Evolutionary conservation across 2,797 vertebrate genomes (phyloP).

Genomic region (Sebastes steindachneri): DNA sequence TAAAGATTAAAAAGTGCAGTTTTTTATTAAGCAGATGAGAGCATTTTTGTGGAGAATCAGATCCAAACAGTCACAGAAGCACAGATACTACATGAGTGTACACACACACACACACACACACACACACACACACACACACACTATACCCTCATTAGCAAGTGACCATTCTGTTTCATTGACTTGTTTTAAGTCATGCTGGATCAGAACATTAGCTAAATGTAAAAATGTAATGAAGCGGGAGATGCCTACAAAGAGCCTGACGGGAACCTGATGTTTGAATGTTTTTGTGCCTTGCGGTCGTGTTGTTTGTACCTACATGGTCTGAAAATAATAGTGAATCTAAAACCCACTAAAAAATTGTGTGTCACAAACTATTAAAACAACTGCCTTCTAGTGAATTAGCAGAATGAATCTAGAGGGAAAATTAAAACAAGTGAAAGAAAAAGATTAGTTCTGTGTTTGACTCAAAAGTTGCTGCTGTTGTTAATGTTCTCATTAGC

Average conservation of each 20-base stretch:
- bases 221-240: conserved; percentile 56
- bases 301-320: conserved; percentile 11
- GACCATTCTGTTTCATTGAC: conserved; percentile 41
- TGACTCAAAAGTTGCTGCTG: neutral
- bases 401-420: neutral
- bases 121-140: neutral
- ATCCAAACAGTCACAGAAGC: neutral
- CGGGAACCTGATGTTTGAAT: conserved; percentile 14
- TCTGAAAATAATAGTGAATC: conserved; percentile 25
- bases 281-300: conserved; percentile 63
- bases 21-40: neutral
- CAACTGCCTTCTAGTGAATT: neutral
- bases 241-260: conserved; percentile 1
- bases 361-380: too few species aligned
- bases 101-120: neutral
- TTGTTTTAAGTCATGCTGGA: conserved; percentile 18
- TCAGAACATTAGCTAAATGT: conserved; percentile 63
- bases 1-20: neutral
- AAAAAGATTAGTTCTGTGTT: conserved; percentile 4
- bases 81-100: neutral
- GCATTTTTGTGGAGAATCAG: neutral
- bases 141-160: neutral
- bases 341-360: too few species aligned
- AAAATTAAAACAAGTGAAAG: neutral
- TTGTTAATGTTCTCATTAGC: conserved; percentile 43